Evolutionary conservation across 2,113 vertebrate genomes (phyloP).

Genomic region (Chamaea fasciata): DNA sequence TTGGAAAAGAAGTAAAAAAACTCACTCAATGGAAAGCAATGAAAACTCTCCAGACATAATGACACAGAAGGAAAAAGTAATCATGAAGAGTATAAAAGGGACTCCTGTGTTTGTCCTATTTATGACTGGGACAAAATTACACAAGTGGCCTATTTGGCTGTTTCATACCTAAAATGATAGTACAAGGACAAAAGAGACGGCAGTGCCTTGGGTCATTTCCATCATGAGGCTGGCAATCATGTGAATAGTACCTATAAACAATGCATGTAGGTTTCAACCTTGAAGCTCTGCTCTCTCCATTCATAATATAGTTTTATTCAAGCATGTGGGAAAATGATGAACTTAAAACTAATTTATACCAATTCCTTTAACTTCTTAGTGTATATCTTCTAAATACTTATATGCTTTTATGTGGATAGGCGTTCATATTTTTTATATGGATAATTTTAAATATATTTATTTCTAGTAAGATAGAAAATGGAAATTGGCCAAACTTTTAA

Average conservation of each 20-base stretch:
- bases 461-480: neutral
- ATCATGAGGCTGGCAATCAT: neutral
- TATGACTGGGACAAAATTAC: slow-evolving; percentile 35
- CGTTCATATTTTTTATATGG: neutral
- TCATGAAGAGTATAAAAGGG: neutral
- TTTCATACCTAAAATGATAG: neutral
- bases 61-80: neutral
- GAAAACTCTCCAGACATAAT: neutral
- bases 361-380: neutral
- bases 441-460: neutral
- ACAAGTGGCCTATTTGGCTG: slow-evolving; percentile 18
- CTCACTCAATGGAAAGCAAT: neutral
- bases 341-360: neutral
- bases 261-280: neutral
- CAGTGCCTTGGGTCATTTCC: neutral
- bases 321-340: neutral
- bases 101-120: slow-evolving; percentile 24
- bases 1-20: neutral
- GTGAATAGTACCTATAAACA: neutral
- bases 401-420: neutral
- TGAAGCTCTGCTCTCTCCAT: neutral
- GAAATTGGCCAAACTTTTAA: neutral
- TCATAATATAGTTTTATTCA: neutral
- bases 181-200: slow-evolving; percentile 7
- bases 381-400: neutral